Conservation (phyloP, 1,140 invertebrate species). For the Portunus trituberculatus region DNA sequence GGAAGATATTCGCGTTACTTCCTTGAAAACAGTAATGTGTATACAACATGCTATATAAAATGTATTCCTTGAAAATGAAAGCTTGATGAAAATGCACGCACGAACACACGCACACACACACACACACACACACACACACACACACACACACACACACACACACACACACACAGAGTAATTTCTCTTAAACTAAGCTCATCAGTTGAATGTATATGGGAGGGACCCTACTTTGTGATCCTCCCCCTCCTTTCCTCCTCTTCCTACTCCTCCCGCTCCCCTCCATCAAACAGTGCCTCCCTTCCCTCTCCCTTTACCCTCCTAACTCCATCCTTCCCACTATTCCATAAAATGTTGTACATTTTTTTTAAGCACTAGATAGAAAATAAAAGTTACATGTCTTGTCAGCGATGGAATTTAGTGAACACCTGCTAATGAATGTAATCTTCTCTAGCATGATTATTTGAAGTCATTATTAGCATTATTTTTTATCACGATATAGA, state of each 20-base stretch:
- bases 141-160: background rate
- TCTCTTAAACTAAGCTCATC: background rate
- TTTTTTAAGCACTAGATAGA: background rate
- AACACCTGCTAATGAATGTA: background rate
- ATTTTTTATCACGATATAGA: background rate
- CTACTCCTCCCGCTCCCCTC: background rate
- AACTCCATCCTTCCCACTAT: background rate
- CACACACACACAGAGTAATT: conserved; percentile 27
- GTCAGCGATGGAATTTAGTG: background rate
- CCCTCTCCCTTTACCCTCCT: background rate
- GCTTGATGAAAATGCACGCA: too few species aligned
- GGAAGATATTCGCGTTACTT: too few species aligned
- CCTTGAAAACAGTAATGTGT: too few species aligned
- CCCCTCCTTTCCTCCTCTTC: background rate
- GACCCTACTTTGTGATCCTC: background rate
- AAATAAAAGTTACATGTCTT: background rate
- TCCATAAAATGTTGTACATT: background rate
- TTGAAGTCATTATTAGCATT: conserved; percentile 14
- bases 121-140: conserved; percentile 7
- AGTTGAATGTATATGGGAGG: background rate
- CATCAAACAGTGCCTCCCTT: background rate
- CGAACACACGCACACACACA: too few species aligned
- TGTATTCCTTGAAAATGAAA: too few species aligned
- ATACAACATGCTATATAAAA: too few species aligned
- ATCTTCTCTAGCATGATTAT: background rate